Conservation (phyloP, 2,113 vertebrate genomes). For the Scalopus aquaticus region DNA sequence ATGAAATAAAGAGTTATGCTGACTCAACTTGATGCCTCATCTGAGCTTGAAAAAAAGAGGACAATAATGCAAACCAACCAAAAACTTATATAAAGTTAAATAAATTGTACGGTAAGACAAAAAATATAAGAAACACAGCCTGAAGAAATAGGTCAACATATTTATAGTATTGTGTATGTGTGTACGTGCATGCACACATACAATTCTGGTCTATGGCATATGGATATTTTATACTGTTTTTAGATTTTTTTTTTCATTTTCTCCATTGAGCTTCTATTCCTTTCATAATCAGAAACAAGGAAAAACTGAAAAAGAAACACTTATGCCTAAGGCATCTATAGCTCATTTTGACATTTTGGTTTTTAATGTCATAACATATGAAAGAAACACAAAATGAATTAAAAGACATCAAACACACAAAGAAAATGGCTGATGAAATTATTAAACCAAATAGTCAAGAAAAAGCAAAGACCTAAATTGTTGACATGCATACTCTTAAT, state of each 20-base stretch:
- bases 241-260: not conserved
- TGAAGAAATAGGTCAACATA: not conserved
- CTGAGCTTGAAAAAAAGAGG: not conserved
- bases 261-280: not conserved
- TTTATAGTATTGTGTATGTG: not conserved
- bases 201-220: not conserved
- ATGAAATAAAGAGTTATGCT: conserved; percentile 49
- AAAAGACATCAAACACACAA: conserved; percentile 44
- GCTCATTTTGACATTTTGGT: conserved; percentile 50
- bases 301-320: not conserved
- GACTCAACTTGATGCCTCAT: conserved; percentile 25
- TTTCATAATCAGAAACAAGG: not conserved
- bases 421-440: conserved; percentile 41
- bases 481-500: not conserved
- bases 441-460: conserved; percentile 26
- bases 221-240: not conserved
- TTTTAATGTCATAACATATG: conserved; percentile 55
- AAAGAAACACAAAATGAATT: conserved; percentile 56
- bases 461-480: not conserved
- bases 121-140: not conserved
- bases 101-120: not conserved
- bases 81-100: not conserved
- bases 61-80: not conserved
- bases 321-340: not conserved
- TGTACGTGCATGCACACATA: not conserved